Evolutionary conservation across 2,797 vertebrate genomes (phyloP), one percentile per base, ranked within the genome.

Genomic region (Pelodytes ibericus): DNA sequence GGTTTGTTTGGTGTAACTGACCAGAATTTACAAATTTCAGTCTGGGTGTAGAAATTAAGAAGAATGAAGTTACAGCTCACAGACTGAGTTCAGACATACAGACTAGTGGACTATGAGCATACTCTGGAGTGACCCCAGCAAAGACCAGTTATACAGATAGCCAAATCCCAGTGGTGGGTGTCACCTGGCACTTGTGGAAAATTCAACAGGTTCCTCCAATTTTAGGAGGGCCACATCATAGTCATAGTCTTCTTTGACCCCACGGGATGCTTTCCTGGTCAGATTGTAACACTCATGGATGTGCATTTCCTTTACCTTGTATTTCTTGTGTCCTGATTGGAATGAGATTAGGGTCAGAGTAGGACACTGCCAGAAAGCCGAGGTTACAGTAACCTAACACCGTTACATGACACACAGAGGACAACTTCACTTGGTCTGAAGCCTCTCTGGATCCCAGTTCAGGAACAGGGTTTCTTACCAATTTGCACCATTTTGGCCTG

Each of bases 141-240:
- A n/a, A n/a, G n/a, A n/a, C n/a, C n/a, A n/a, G n/a, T n/a, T n/a
- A n/a, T n/a, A n/a, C n/a, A n/a, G n/a, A n/a, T n/a, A n/a, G n/a
- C n/a, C n/a, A n/a, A n/a, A n/a, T n/a, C n/a, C n/a, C 20, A 7
- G 11, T 53, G 11, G 49, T 3, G 49, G 6, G 10, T 39, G 70
- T 79, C 80, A 96, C 95, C 95, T 92, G 74, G 90, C 87, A 0
- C 72, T 83, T 49, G 83, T 85, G 1, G 92, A 92, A 39, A 94
- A 83, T 0, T 76, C 81, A 79, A 94, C 91, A 22, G 76, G 86
- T 0, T 31, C 26, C 18, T 80, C 75, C 62, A 94, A 33, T 71
- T 89, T 74, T 3, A 95, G 39, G 56, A 97, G 83, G 33, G 95
- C 94, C 0, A 96, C 85, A 60, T 96, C 95, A 1, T 95, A 93